Evolutionary conservation across 2,113 vertebrate genomes (phyloP), one percentile per base, ranked within the genome.

Genomic region (Halichoeres trimaculatus): DNA sequence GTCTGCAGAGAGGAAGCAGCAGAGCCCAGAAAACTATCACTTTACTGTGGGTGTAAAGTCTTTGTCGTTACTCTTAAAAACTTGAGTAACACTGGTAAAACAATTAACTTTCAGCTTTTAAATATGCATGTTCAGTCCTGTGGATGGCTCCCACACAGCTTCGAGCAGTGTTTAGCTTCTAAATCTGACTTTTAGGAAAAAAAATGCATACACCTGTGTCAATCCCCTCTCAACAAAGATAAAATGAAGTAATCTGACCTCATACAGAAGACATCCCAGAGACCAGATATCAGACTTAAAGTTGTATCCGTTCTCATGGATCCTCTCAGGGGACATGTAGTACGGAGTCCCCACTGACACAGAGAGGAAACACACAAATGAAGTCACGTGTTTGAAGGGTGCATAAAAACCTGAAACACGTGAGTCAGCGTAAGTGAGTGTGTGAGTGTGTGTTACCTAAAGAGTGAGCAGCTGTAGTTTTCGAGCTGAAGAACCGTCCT

Each of bases 251-350:
- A 10, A 62, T 10, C 71, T 75, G 91, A 95, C 97, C 95, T 98
- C 97, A 0, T 98, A 98, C 54, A 98, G 91, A 74, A 98, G 93
- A 82, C 97, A 98, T 81, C 97, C 97, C 90, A 98, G 91, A 68
- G 97, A 98, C 97, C 97, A 98, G 94, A 98, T 97, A 88, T 98
- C 97, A 0, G 97, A 98, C 87, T 98, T 98, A 89, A 98, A 98
- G 92, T 98, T 98, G 91, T 98, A 98, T 81, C 97, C 96, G 0
- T 96, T 96, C 93, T 98, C 97, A 1, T 98, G 96, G 92, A 98
- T 97, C 87, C 97, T 95, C 93, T 98, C 97, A 0, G 97, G 96
- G 52, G 97, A 98, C 97, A 98, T 98, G 76, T 98, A 98, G 92
- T 98, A 98, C 0, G 96, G 97, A 4, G 97, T 98, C 89, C 97